Base-by-base conservation (phyloP, 2,888 invertebrate genomes). In the Archaeoteleia sp. region DNA sequence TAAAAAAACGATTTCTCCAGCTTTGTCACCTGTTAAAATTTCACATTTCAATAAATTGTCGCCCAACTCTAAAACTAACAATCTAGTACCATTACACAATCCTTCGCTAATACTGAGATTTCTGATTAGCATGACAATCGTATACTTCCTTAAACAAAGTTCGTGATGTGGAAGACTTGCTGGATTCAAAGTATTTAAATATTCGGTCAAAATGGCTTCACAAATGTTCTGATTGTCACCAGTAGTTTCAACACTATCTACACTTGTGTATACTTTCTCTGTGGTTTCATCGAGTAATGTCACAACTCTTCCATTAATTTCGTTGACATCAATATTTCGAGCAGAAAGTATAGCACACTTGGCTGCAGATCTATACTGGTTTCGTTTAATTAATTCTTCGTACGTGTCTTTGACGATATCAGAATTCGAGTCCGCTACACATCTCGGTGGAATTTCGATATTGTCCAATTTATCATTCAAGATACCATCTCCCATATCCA, bases 301-400 rank as follows among this genome's bases (percentile, higher is more conserved):
- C 0, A 57, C 10, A 15, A 42, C 43, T 42, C 42, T 40, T 34
- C 39, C 10, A 42, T 74, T 73, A 2, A 74, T 67, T 63, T 70
- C 68, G 30, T 70, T 45, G 7, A 72, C 73, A 45, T 74, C 71
- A 5, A 46, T 29, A 61, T 72, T 73, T 35, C 35, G 13, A 1
- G 48, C 35, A 10, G 48, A 48, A 7, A 48, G 34, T 13, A 48
- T 48, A 23, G 46, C 46, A 34, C 14, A 34, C 10, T 40, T 40
- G 6, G 46, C 46, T 10, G 7, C 6, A n/a, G 30, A 6, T 42
- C 39, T 29, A 29, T 45, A 71, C n/a, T 30, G 15, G 39, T 54
- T 58, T 9, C 54, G 15, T 43, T 15, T 48, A n/a, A 71, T 43
- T 5, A 65, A 13, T 7, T 15, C 20, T 20, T 60, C 63, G 37